Evolutionary conservation across 2,797 vertebrate genomes (phyloP).

Genomic region (Poliocrania exsul): DNA sequence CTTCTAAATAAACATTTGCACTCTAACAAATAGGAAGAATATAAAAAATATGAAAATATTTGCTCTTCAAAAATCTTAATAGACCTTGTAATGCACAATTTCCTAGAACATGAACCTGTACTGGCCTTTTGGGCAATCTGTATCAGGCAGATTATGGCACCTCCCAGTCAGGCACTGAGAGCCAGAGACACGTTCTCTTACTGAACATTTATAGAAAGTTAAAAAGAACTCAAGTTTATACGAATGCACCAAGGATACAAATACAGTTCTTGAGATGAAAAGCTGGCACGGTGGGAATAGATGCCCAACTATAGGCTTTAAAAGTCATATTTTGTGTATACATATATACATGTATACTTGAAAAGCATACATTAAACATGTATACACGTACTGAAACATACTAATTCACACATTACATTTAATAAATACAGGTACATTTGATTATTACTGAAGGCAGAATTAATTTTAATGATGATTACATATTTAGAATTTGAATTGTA

Average conservation of each 20-base stretch:
- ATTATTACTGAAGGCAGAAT: background rate
- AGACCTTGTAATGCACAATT: background rate
- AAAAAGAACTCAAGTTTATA: background rate
- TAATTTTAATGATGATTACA: background rate
- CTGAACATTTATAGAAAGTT: background rate
- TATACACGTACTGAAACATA: background rate
- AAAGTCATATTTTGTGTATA: background rate
- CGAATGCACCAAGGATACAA: background rate
- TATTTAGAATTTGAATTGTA: background rate
- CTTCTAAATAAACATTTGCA: conserved; percentile 32
- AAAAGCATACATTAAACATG: background rate
- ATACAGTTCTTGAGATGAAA: background rate
- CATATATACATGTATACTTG: background rate
- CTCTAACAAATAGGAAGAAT: background rate
- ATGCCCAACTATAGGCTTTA: background rate
- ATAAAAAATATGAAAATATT: background rate
- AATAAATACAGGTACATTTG: background rate
- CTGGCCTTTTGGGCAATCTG: background rate
- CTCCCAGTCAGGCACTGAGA: background rate
- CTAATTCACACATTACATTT: background rate
- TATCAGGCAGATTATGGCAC: background rate
- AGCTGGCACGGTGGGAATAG: background rate
- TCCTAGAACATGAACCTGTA: background rate
- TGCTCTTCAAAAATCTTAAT: background rate
- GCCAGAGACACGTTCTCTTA: background rate